Conservation (phyloP, 2,888 invertebrate species). For the Tenthredo livida region DNA sequence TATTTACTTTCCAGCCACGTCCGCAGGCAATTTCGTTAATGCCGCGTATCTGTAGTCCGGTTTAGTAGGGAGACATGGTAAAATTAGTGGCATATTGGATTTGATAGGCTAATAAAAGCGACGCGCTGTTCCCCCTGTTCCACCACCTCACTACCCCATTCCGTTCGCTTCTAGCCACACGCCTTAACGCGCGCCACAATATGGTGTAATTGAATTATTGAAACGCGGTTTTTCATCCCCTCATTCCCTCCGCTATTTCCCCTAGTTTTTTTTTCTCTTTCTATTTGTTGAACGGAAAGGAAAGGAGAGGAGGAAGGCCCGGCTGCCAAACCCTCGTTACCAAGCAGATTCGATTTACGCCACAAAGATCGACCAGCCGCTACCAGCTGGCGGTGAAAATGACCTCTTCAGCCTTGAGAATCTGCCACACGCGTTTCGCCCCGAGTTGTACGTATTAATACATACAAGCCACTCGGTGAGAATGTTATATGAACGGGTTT, state of each 20-base stretch:
- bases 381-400: constrained; percentile 36
- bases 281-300: neutral
- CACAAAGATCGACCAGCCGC: constrained; percentile 45
- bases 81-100: constrained; percentile 52
- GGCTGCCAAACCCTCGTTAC: constrained; percentile 49
- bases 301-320: neutral
- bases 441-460: constrained; percentile 28
- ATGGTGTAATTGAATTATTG: constrained; percentile 48
- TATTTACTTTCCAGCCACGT: constrained; percentile 48
- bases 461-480: constrained; percentile 1
- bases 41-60: constrained; percentile 48
- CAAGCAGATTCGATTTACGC: constrained; percentile 39
- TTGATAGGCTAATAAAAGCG: constrained; percentile 50
- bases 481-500: constrained; percentile 17
- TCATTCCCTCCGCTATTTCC: neutral
- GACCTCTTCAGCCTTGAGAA: constrained; percentile 38
- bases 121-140: neutral
- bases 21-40: constrained; percentile 48
- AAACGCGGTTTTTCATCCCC: constrained; percentile 36
- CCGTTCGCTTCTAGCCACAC: constrained; percentile 34
- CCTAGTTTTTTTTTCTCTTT: constrained; percentile 33
- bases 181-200: constrained; percentile 41
- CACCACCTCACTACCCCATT: constrained; percentile 23
- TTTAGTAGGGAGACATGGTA: constrained; percentile 36
- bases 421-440: neutral